A percentile compares a stretch with the other conserved stretches of the same genome.
Conservation (phyloP, 2,797 vertebrate species). For the Sebastes taczanowskii region DNA sequence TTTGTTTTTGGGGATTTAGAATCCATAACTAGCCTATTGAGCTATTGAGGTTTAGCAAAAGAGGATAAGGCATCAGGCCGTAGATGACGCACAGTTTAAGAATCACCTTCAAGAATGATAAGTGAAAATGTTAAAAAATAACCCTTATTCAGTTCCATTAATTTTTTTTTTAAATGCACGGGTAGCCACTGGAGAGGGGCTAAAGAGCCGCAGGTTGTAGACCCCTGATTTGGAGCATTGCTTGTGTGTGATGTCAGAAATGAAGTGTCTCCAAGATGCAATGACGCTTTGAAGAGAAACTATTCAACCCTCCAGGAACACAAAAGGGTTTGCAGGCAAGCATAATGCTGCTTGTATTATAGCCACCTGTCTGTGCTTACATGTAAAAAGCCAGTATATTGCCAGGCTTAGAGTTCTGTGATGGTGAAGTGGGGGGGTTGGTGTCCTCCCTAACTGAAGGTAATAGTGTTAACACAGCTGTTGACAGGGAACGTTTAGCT, state of each 20-base stretch:
- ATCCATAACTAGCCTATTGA: no score
- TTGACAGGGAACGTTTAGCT: background rate
- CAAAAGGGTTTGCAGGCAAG: background rate
- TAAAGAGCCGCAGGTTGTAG: no score
- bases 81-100: no score
- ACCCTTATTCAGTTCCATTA: rapidly evolving
- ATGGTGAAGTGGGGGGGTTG: background rate
- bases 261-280: background rate
- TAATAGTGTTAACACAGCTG: background rate
- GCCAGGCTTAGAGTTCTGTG: background rate
- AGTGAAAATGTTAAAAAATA: no score
- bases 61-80: no score
- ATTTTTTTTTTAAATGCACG: no score
- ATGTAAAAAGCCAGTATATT: background rate
- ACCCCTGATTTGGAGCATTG: background rate
- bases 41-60: no score
- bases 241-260: background rate
- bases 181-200: no score
- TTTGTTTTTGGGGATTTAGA: no score
- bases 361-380: background rate
- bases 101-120: no score
- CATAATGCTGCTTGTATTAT: background rate
- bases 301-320: background rate
- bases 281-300: background rate
- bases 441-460: background rate